Percentiles rank a stretch among this genome's conserved stretches.
Evolutionary conservation across 2,888 invertebrate species (phyloP).

Genomic region (Athalia circularis): DNA sequence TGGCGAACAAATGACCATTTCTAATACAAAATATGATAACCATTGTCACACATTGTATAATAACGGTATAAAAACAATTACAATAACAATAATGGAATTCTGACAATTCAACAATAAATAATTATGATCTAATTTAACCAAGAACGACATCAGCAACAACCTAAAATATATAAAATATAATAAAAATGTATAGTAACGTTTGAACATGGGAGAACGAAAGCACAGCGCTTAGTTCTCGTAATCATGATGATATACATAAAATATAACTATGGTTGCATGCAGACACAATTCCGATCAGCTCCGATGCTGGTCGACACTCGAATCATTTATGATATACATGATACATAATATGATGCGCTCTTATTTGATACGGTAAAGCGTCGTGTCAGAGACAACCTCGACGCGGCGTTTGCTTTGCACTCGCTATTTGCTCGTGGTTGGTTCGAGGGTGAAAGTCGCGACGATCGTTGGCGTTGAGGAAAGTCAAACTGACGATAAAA

Average conservation of each 20-base stretch:
- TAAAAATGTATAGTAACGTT: conserved; percentile 10
- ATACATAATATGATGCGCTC: conserved; percentile 56
- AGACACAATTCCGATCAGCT: conserved; percentile 60
- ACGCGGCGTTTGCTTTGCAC: conserved; percentile 66
- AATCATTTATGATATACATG: conserved; percentile 57
- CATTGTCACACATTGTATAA: background rate
- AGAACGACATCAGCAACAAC: conserved; percentile 36
- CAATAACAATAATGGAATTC: background rate
- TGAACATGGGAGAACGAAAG: conserved; percentile 56
- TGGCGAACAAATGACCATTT: conserved; percentile 28
- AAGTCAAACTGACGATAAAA: background rate
- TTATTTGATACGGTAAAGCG: conserved; percentile 28
- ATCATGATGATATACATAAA: conserved; percentile 52
- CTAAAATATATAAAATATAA: conserved; percentile 42
- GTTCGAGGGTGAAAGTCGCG: background rate
- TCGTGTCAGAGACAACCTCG: conserved; percentile 63
- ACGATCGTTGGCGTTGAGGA: background rate
- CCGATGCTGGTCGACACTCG: conserved; percentile 61
- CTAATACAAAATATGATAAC: background rate
- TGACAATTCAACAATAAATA: no score
- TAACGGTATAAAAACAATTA: background rate
- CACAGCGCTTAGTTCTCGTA: conserved; percentile 60
- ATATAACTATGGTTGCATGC: conserved; percentile 65
- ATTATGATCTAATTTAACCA: background rate
- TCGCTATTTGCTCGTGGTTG: conserved; percentile 57